phyloP scores from a whole-genome alignment of 2,888 invertebrate genomes.

The Eupithecia inturbata region DNA sequence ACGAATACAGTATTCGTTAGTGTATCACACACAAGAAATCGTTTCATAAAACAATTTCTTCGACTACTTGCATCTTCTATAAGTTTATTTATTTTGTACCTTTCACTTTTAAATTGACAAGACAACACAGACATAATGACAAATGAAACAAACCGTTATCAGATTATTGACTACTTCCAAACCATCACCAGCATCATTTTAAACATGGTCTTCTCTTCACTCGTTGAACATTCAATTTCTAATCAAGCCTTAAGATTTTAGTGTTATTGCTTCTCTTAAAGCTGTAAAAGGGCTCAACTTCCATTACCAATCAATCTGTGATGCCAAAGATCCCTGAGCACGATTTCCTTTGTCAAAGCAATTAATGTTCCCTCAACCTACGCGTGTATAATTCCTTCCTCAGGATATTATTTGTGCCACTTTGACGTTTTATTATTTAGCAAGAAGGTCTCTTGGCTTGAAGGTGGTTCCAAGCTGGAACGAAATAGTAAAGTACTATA shows the following conservation, averaged over 20 bases:
- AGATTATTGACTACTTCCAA: no score
- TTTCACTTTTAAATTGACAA: no score
- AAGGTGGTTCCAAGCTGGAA: background rate
- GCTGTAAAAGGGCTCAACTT: background rate
- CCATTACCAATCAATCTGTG: conserved; percentile 19
- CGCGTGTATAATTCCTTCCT: conserved; percentile 18
- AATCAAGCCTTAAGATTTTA: background rate
- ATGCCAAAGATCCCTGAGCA: conserved; percentile 28
- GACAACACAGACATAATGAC: no score
- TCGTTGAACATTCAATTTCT: background rate
- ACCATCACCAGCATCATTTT: no score
- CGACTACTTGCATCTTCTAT: no score
- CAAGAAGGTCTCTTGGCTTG: background rate
- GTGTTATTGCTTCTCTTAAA: background rate
- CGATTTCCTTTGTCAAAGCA: conserved; percentile 35
- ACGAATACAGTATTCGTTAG: no score
- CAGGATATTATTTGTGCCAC: conserved; percentile 16
- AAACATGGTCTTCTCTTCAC: background rate
- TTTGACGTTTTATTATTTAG: conserved; percentile 11
- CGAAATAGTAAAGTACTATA: background rate
- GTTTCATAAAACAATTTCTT: no score
- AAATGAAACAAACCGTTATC: no score
- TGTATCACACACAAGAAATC: no score
- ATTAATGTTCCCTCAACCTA: conserved; percentile 32
- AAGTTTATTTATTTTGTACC: no score